Percentiles rank a stretch among this genome's conserved stretches.
Conservation (phyloP, 2,797 vertebrate genomes). For the Chromis chromis region DNA sequence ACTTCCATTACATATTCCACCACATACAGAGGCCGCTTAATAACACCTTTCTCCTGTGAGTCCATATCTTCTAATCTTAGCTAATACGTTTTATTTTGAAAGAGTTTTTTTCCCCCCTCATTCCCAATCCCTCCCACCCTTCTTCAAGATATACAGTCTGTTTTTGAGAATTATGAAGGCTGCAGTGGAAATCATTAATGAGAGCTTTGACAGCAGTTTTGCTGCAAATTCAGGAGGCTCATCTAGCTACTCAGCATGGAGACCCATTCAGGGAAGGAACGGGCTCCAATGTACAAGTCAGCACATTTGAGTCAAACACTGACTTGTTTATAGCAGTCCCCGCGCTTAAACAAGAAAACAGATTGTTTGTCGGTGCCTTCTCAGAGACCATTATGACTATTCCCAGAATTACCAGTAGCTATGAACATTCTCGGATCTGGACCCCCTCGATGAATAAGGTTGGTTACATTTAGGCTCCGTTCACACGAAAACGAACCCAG, state of each 20-base stretch:
- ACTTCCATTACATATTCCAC: neutral
- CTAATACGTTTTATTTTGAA: slow-evolving; percentile 21
- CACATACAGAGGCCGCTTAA: neutral
- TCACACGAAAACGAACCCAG: too few relatives aligned
- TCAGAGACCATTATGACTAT: slow-evolving; percentile 3
- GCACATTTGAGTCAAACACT: slow-evolving; percentile 49
- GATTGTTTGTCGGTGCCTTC: neutral
- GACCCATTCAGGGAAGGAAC: slow-evolving; percentile 48
- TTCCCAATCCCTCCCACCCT: neutral
- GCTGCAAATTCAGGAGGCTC: slow-evolving; percentile 66
- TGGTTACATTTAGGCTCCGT: too few relatives aligned
- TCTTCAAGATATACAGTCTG: slow-evolving; percentile 40
- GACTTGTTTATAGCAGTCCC: slow-evolving; percentile 47
- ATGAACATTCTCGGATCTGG: too few relatives aligned
- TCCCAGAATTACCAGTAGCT: too few relatives aligned
- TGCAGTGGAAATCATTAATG: slow-evolving; percentile 73
- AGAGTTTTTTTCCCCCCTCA: neutral
- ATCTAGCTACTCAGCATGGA: slow-evolving; percentile 59
- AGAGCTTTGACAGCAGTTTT: slow-evolving; percentile 78
- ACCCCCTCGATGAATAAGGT: too few relatives aligned
- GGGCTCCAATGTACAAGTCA: slow-evolving; percentile 39
- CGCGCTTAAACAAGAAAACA: slow-evolving; percentile 12
- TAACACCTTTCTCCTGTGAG: neutral
- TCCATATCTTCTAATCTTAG: neutral
- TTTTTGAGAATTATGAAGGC: slow-evolving; percentile 65